phyloP scores from a whole-genome alignment of 2,113 vertebrate genomes.

The Eulemur macaco region DNA sequence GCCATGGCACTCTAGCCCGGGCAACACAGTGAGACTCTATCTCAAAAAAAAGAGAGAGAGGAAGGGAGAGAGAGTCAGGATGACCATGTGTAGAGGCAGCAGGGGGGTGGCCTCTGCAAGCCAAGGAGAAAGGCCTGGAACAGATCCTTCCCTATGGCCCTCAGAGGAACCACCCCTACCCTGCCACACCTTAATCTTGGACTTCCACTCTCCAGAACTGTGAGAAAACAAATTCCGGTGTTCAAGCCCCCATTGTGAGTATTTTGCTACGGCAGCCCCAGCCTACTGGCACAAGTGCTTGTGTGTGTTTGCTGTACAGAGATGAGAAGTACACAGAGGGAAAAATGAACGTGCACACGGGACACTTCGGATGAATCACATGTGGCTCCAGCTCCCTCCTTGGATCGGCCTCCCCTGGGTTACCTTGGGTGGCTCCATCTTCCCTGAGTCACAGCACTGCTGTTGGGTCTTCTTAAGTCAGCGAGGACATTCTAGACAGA shows the following conservation, averaged over 20 bases:
- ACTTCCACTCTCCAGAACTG: not conserved
- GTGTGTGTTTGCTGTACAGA: not conserved
- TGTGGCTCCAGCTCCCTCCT: rapidly evolving
- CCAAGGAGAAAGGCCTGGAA: not conserved
- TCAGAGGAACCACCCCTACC: not conserved
- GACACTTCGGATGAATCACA: not conserved
- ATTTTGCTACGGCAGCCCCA: not conserved
- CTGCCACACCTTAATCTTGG: not conserved
- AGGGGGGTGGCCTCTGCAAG: not conserved
- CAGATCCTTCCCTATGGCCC: not conserved
- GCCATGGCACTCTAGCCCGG: too few relatives aligned
- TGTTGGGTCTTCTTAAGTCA: not conserved
- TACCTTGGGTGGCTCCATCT: not conserved
- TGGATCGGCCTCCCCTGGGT: not conserved
- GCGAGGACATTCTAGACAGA: not conserved
- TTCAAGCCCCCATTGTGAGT: not conserved
- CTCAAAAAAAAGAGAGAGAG: too few relatives aligned
- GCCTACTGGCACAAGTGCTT: not conserved
- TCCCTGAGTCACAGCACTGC: not conserved
- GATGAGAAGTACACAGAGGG: not conserved
- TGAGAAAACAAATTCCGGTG: not conserved
- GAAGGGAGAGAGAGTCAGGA: not conserved
- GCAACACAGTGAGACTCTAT: too few relatives aligned
- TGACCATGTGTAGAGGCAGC: not conserved
- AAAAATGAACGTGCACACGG: not conserved